Evolutionary conservation across 1,140 invertebrate genomes (phyloP), one percentile per base, ranked within the genome.

Genomic region (Drosophila kikkawai): DNA sequence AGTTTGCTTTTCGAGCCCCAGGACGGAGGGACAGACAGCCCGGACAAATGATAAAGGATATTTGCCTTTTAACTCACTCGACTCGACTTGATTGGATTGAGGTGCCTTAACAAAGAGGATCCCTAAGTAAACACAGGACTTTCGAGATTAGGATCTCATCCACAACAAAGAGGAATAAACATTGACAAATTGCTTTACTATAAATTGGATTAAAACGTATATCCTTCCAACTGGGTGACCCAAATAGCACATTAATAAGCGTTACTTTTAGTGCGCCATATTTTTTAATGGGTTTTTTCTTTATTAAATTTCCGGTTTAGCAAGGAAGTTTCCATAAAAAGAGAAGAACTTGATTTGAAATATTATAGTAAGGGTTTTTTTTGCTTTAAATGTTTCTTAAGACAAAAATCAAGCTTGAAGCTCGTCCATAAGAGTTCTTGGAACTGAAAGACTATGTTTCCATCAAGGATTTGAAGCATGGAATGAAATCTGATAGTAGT

Each of bases 101-200:
- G 53, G 53, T 39, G 8, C 32, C 13, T 12, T 26, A 11, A 51
- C 68, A 36, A 36, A 48, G 44, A 71, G 36, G 66, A 50, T 58
- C 58, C 55, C 37, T 34, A 60, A 69, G 15, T 39, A 58, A 73
- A 59, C n/a, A 59, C 22, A 73, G 29, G 13, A 17, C 48, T 9
- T 12, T 13, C n/a, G 36, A 56, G 53, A 71, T 73, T 32, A 37
- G 19, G 32, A 73, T 71, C 67, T 17, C 36, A 1, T 11, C 45
- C 36, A 71, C 57, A 73, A 71, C 53, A 59, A 50, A 58, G 67
- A 39, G 44, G 11, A n/a, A 47, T 71, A 44, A 71, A 41, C 53
- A 36, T 42, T 51, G 51, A 73, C 51, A 60, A 73, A 51, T 60
- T 17, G 67, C 36, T 34, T 7, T 15, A 26, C 29, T 11, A 15